Evolutionary conservation across 2,797 vertebrate genomes (phyloP).

Genomic region (Megalops cyprinoides): DNA sequence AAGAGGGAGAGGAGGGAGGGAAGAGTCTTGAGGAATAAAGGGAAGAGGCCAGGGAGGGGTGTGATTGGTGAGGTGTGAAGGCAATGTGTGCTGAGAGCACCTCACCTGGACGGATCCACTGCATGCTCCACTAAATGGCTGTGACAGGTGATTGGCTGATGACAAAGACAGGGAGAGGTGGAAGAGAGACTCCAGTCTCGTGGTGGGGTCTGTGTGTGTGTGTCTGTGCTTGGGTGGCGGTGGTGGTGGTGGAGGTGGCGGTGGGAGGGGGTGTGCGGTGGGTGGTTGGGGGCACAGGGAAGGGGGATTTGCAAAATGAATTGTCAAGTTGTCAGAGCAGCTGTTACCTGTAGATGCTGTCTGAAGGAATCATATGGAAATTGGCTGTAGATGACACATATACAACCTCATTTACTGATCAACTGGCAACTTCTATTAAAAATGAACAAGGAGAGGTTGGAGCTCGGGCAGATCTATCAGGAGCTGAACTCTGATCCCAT

Average conservation of each 20-base stretch:
- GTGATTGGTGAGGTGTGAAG: conserved; percentile 73
- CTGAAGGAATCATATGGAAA: background rate
- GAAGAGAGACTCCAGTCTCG: background rate
- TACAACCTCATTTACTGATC: too few relatives aligned
- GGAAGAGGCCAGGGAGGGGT: conserved; percentile 55
- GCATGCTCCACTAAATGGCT: conserved; percentile 25
- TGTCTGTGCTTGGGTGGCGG: background rate
- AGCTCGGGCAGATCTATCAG: too few relatives aligned
- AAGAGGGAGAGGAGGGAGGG: conserved; percentile 39
- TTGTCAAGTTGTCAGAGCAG: background rate
- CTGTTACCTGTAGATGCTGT: background rate
- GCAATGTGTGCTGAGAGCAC: conserved; percentile 46
- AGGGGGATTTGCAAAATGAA: background rate
- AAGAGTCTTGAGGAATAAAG: conserved; percentile 37
- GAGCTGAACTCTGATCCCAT: too few relatives aligned
- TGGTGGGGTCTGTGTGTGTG: background rate
- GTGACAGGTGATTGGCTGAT: conserved; percentile 36
- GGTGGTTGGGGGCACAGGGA: background rate
- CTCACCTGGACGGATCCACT: conserved; percentile 27
- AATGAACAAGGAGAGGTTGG: too few relatives aligned
- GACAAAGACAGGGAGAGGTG: conserved; percentile 13
- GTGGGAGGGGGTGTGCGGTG: background rate
- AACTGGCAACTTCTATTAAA: too few relatives aligned
- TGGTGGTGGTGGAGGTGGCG: background rate
- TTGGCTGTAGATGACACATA: too few relatives aligned